Evolutionary conservation across 2,888 invertebrate species (phyloP).

Genomic region (Drosophila quasianomalipes): DNA sequence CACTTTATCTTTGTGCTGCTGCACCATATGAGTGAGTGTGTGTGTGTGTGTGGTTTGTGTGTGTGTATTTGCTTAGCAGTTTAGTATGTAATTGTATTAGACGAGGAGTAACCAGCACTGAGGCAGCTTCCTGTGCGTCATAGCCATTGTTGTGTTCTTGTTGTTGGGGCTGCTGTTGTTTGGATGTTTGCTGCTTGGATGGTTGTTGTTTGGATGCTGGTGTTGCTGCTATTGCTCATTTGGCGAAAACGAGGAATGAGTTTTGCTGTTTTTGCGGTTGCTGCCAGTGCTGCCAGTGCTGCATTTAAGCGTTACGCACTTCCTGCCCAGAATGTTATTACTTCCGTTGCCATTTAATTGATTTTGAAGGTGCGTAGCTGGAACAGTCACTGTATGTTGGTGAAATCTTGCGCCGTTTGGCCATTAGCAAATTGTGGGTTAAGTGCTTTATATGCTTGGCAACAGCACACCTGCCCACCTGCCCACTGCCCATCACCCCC

Average conservation of each 20-base stretch:
- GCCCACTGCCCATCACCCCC: neutral
- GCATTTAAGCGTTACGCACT: conserved; percentile 78
- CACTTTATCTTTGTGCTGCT: conserved; percentile 42
- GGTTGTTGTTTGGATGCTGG: conserved; percentile 25
- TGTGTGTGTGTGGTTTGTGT: neutral
- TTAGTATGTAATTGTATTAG: conserved; percentile 73
- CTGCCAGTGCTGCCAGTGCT: conserved; percentile 30
- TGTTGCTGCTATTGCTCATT: conserved; percentile 51
- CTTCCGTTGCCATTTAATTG: conserved; percentile 81
- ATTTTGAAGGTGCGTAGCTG: conserved; percentile 74
- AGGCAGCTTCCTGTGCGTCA: conserved; percentile 64
- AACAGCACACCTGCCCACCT: conserved; percentile 15
- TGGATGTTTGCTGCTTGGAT: conserved; percentile 35
- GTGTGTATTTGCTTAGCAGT: conserved; percentile 37
- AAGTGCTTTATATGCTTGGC: conserved; percentile 68
- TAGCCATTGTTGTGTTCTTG: conserved; percentile 31
- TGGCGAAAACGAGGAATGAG: conserved; percentile 57
- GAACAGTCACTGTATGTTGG: conserved; percentile 18
- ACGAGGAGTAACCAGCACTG: conserved; percentile 64
- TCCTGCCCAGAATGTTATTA: conserved; percentile 79
- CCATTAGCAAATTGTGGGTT: conserved; percentile 79
- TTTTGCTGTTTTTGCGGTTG: conserved; percentile 72
- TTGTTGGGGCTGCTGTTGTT: conserved; percentile 31
- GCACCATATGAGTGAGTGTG: neutral
- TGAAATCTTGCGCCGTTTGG: conserved; percentile 54